Percentiles rank a stretch among this genome's conserved stretches.
These are phyloP conservation scores for Tetanocera ferruginea DNA, from an alignment of 2,888 invertebrate genomes.

Conservation along the genomic window DNA sequence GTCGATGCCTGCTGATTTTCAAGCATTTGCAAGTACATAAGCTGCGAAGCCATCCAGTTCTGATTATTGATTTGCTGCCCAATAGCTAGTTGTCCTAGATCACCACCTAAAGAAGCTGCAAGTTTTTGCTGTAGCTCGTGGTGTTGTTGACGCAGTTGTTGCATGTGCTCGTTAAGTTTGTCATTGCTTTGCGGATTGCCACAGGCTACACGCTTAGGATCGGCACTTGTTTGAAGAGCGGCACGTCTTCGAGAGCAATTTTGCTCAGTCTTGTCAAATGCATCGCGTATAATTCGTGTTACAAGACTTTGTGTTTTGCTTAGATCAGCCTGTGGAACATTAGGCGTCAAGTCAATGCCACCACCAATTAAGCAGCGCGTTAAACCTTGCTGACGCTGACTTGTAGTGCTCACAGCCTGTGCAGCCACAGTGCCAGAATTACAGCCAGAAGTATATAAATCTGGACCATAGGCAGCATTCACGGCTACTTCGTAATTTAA, in stretches of 20 bases:
- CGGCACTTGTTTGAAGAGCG: not conserved
- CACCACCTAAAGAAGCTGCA: not conserved
- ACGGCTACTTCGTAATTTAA: not conserved
- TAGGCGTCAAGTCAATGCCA: too few species aligned
- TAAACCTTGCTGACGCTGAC: too few species aligned
- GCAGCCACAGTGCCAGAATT: too few species aligned
- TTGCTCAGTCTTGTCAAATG: conserved; percentile 8
- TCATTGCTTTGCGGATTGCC: too few species aligned
- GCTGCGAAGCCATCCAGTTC: conserved; percentile 9
- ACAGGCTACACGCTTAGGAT: not conserved
- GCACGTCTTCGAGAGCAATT: not conserved
- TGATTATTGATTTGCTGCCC: not conserved
- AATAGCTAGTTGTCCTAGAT: not conserved
- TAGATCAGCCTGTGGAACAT: not conserved
- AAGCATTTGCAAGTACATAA: conserved; percentile 10
- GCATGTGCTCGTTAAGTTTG: not conserved
- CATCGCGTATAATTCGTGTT: conserved; percentile 22
- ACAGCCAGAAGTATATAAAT: not conserved
- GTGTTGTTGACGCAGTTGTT: not conserved
- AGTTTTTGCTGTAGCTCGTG: not conserved
- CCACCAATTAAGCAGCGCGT: too few species aligned
- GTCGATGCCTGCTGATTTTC: conserved; percentile 10
- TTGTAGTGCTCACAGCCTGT: too few species aligned
- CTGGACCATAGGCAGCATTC: not conserved
- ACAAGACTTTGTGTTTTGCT: conserved; percentile 15